Percentiles rank a stretch among this genome's conserved stretches.
Evolutionary conservation across 2,797 vertebrate species (phyloP).

Genomic region (Falco berigora): DNA sequence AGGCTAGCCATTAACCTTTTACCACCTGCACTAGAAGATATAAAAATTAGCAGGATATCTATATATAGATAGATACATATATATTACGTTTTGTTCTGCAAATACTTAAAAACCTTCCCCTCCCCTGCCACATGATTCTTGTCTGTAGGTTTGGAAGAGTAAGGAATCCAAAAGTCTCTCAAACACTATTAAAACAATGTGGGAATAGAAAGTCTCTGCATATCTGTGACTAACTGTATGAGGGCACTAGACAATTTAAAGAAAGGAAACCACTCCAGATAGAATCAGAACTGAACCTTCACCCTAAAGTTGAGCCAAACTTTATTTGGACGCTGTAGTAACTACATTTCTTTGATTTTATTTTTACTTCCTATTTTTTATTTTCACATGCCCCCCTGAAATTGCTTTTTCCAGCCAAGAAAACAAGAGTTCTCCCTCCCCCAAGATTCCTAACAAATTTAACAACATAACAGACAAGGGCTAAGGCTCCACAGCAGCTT

Average conservation of each 20-base stretch:
- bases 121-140: neutral
- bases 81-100: neutral
- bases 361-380: constrained; percentile 2
- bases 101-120: neutral
- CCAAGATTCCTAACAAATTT: neutral
- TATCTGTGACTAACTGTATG: neutral
- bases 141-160: neutral
- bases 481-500: neutral
- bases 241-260: neutral
- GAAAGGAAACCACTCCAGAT: constrained; percentile 1
- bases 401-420: neutral
- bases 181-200: neutral
- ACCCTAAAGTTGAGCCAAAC: neutral
- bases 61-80: neutral
- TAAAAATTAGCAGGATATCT: neutral
- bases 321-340: constrained; percentile 2
- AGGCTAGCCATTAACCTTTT: constrained; percentile 24
- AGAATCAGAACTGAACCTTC: constrained; percentile 35
- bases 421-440: neutral
- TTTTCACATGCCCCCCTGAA: neutral
- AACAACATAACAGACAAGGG: neutral
- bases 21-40: constrained; percentile 30
- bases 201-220: neutral
- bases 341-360: neutral
- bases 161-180: neutral